Percentiles rank a stretch among this genome's conserved stretches.
Evolutionary conservation across 1,140 invertebrate genomes (phyloP).

Genomic region (Helicoverpa armigera): DNA sequence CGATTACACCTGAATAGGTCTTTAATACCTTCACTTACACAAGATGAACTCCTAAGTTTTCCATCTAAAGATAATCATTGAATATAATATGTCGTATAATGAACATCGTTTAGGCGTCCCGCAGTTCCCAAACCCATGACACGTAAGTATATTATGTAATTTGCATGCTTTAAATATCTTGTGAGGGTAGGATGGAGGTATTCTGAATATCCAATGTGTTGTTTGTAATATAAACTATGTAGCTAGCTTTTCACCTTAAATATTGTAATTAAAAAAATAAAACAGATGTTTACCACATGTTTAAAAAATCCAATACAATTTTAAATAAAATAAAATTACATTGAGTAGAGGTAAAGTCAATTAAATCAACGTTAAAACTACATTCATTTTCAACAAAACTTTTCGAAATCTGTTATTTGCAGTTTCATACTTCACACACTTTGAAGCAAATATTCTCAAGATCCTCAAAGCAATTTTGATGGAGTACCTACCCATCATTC

Average conservation of each 20-base stretch:
- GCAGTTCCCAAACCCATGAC: conserved; percentile 28
- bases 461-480: neutral
- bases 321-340: no score
- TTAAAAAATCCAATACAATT: no score
- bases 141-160: conserved; percentile 46
- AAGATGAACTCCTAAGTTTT: conserved; percentile 6
- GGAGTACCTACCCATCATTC: conserved; percentile 16
- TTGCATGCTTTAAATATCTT: conserved; percentile 44
- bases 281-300: no score
- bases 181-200: conserved; percentile 5
- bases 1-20: no score
- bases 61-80: conserved; percentile 27
- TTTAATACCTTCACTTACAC: neutral
- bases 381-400: neutral
- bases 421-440: neutral
- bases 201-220: conserved; percentile 1
- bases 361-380: no score
- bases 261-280: no score
- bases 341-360: no score
- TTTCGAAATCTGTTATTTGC: neutral
- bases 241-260: neutral
- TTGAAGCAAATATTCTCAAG: neutral
- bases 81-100: conserved; percentile 39
- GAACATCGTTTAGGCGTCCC: conserved; percentile 39
- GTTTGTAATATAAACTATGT: neutral